A percentile compares a stretch with the other conserved stretches of the same genome.
These are phyloP conservation scores for Ficedula albicollis DNA, from an alignment of 2,797 vertebrate species.

Conservation along the genomic window DNA sequence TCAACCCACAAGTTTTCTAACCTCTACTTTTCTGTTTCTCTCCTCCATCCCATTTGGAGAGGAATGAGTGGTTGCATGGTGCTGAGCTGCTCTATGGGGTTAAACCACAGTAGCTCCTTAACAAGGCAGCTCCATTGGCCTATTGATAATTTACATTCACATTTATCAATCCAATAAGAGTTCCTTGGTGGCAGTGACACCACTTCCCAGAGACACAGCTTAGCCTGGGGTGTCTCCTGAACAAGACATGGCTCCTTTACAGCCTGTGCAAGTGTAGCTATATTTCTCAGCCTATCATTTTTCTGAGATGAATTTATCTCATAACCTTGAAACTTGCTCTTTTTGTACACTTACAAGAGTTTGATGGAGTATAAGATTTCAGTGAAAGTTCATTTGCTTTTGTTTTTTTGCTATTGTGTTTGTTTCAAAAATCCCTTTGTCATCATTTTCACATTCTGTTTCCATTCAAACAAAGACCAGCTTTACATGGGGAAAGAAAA, in stretches of 20 bases:
- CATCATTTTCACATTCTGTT: conserved; percentile 60
- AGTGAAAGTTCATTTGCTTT: conserved; percentile 58
- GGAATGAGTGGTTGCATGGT: not conserved
- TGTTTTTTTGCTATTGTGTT: conserved; percentile 19
- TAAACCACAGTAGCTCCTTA: not conserved
- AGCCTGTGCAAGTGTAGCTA: not conserved
- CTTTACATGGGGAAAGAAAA: conserved; percentile 44
- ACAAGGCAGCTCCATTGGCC: not conserved
- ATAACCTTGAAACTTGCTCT: not conserved
- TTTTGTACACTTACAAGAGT: not conserved
- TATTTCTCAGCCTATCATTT: not conserved
- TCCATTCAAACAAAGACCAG: conserved; percentile 62
- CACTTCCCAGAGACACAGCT: not conserved
- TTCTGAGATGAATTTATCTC: not conserved
- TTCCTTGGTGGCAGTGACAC: not conserved
- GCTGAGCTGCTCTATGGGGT: not conserved
- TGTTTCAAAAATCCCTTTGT: conserved; percentile 56
- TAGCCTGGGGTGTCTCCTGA: not conserved
- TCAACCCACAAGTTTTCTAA: not conserved
- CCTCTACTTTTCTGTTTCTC: not conserved
- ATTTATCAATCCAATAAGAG: not conserved
- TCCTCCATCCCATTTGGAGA: not conserved
- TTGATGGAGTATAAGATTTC: not conserved
- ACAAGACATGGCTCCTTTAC: not conserved
- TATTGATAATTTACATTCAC: not conserved